Conservation (phyloP, 2,888 invertebrate genomes). For the Sminthurinus aureus region DNA sequence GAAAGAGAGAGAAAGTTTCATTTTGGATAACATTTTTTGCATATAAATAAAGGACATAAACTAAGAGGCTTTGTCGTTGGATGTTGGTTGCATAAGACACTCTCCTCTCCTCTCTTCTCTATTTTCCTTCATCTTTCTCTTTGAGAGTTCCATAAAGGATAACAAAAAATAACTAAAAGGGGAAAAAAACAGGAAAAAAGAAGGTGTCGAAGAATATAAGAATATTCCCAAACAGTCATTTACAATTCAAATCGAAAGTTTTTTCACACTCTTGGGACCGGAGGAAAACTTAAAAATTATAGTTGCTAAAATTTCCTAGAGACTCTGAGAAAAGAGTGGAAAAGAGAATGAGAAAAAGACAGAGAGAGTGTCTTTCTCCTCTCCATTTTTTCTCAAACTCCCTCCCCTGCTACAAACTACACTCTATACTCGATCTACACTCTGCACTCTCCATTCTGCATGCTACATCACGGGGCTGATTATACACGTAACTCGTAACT, state of each 20-base stretch:
- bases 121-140: constrained; percentile 10
- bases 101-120: constrained; percentile 31
- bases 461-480: too few relatives aligned
- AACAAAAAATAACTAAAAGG: constrained; percentile 41
- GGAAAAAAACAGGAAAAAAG: constrained; percentile 35
- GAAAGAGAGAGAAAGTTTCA: constrained; percentile 36
- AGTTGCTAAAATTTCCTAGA: not conserved
- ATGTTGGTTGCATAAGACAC: constrained; percentile 33
- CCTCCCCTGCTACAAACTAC: constrained; percentile 1
- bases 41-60: constrained; percentile 48
- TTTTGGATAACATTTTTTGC: constrained; percentile 46
- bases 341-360: not conserved
- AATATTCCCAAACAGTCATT: constrained; percentile 50
- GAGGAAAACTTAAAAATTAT: constrained; percentile 2
- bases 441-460: not conserved
- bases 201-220: constrained; percentile 53
- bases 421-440: not conserved
- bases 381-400: constrained; percentile 42
- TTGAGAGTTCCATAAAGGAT: constrained; percentile 31
- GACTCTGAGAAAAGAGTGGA: not conserved
- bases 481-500: too few relatives aligned
- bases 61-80: constrained; percentile 44
- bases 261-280: constrained; percentile 47
- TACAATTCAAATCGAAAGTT: constrained; percentile 54
- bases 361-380: not conserved